phyloP scores from a whole-genome alignment of 92 coral and sea anemone genomes.

The Epizoanthus fatuus region DNA sequence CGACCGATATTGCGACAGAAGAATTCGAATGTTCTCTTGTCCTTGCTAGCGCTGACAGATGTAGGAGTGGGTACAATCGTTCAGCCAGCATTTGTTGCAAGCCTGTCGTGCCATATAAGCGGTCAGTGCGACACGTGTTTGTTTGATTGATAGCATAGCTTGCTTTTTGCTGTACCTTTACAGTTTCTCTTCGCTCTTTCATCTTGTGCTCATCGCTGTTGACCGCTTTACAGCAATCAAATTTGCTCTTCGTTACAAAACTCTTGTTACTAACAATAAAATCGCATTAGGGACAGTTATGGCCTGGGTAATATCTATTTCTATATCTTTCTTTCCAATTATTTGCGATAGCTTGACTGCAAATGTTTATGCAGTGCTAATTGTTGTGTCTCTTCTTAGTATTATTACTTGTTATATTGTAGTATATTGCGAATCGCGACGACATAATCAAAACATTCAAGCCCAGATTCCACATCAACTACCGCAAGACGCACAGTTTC shows the following conservation, averaged over 20 bases:
- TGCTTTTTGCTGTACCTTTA: background rate
- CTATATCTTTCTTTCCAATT: background rate
- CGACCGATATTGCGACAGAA: background rate
- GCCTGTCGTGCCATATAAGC: background rate
- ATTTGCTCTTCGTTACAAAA: background rate
- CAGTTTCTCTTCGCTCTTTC: background rate
- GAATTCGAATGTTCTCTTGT: background rate
- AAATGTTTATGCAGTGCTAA: too few species aligned
- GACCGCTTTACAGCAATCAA: background rate
- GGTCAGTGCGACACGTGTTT: background rate
- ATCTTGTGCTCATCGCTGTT: background rate
- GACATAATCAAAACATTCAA: too few species aligned
- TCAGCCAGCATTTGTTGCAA: background rate
- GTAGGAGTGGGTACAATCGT: background rate
- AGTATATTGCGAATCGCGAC: too few species aligned
- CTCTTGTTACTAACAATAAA: background rate
- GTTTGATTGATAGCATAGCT: background rate
- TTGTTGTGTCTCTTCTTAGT: too few species aligned
- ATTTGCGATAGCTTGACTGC: background rate
- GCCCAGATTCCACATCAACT: too few species aligned
- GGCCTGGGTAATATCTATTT: background rate
- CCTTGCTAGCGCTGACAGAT: background rate
- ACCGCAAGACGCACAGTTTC: too few species aligned
- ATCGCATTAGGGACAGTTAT: background rate
- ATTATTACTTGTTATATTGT: too few species aligned